Evolutionary conservation across 2,888 invertebrate genomes (phyloP), one percentile per base, ranked within the genome.

Genomic region (Eupithecia dodoneata): DNA sequence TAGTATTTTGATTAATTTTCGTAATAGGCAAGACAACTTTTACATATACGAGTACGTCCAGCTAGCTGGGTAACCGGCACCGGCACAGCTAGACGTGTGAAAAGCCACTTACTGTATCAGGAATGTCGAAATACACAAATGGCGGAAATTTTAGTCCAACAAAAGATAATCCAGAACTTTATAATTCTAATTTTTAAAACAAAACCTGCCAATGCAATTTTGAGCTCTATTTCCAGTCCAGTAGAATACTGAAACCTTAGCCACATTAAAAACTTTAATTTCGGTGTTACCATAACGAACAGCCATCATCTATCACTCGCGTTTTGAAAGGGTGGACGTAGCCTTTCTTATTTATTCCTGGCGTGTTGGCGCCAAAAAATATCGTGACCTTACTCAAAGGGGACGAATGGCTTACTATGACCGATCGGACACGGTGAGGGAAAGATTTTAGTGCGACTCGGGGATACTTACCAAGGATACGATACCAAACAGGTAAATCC

Each of bases 291-390:
- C 87, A 85, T 87, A 88, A 87, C 88, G 86, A 87, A 87, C 86
- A 81, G 82, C 85, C 86, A 89, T 88, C 93, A 94, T 94, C 93
- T 93, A 94, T 94, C 93, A 94, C 93, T 88, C 86, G 89, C 87
- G 86, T 89, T 90, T 89, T 90, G 91, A 91, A 94, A 93, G 94
- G 94, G 93, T 92, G 89, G 89, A 88, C 86, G 86, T 18, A 90
- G 92, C 89, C 88, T 93, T 93, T 91, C 91, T 91, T 93, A 92
- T 91, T 91, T 92, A 90, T 91, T 91, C 88, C 91, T 88, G 90
- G 88, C 89, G 89, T 89, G 90, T 88, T 89, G 91, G 88, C 90
- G 89, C 88, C 91, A 88, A 90, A 90, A 90, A 88, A 89, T 84
- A 83, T 55, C 83, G 84, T 88, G 92, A 94, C 94, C 93, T 93